Percentiles rank a stretch among this genome's conserved stretches.
phyloP scores from a whole-genome alignment of 2,113 vertebrate species.

The Lamprologus sp. region DNA sequence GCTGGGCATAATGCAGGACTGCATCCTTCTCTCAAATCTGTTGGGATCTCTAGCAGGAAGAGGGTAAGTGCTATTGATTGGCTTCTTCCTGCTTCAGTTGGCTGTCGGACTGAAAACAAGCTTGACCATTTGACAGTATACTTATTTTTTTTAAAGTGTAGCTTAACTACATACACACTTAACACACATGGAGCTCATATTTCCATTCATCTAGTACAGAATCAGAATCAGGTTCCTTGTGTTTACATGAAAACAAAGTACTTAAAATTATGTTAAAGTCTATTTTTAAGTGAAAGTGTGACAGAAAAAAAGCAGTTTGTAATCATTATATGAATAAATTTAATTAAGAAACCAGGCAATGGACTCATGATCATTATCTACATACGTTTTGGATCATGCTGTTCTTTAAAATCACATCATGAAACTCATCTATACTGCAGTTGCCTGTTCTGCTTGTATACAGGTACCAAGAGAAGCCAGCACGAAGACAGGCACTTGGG shows the following conservation, averaged over 20 bases:
- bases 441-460: not conserved
- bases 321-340: not conserved
- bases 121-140: constrained; percentile 47
- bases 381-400: not conserved
- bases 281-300: not conserved
- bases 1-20: constrained; percentile 17
- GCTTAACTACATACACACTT: not conserved
- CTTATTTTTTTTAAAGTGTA: not conserved
- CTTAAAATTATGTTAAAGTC: not conserved
- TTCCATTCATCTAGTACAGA: not conserved
- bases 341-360: not conserved
- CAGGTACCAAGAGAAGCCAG: not conserved
- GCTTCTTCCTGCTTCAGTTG: constrained; percentile 55
- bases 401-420: not conserved
- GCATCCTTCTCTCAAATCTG: constrained; percentile 20
- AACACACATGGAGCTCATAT: not conserved
- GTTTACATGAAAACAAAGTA: not conserved
- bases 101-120: constrained; percentile 54
- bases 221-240: not conserved
- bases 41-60: constrained; percentile 59
- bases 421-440: not conserved
- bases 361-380: not conserved
- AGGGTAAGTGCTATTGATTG: constrained; percentile 70
- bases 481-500: not conserved
- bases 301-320: not conserved